Evolutionary conservation across 1,140 invertebrate species (phyloP).

Genomic region (Cherax destructor): DNA sequence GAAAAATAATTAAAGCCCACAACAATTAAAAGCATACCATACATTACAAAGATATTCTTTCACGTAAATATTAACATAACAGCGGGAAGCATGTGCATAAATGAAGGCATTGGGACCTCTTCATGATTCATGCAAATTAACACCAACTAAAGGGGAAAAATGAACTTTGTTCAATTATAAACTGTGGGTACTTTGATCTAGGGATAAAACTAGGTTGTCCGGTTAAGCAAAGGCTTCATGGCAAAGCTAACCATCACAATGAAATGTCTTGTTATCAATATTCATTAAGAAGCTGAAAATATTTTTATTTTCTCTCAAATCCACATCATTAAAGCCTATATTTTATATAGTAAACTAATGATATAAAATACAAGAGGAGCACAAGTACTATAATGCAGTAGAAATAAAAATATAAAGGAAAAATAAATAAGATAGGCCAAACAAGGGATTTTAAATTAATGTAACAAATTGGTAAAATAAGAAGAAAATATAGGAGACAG

Average conservation of each 20-base stretch:
- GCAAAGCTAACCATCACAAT: neutral
- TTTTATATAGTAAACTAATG: neutral
- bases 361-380: neutral
- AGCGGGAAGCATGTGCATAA: slow-evolving; percentile 51
- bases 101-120: slow-evolving; percentile 33
- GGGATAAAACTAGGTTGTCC: neutral
- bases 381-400: neutral
- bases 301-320: neutral
- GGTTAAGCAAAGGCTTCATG: neutral
- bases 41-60: neutral
- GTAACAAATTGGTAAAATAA: no score
- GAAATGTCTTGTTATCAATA: neutral
- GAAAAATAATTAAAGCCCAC: neutral
- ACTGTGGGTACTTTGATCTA: neutral
- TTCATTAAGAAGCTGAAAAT: neutral
- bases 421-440: neutral
- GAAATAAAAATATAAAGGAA: neutral
- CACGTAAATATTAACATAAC: slow-evolving; percentile 6
- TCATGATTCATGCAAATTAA: slow-evolving; percentile 27
- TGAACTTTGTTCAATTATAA: neutral
- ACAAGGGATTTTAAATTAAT: neutral
- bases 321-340: neutral
- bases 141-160: slow-evolving; percentile 6
- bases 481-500: neutral
- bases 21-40: neutral